phyloP scores from a whole-genome alignment of 2,888 invertebrate genomes.

The Pseudanteris insignis region DNA sequence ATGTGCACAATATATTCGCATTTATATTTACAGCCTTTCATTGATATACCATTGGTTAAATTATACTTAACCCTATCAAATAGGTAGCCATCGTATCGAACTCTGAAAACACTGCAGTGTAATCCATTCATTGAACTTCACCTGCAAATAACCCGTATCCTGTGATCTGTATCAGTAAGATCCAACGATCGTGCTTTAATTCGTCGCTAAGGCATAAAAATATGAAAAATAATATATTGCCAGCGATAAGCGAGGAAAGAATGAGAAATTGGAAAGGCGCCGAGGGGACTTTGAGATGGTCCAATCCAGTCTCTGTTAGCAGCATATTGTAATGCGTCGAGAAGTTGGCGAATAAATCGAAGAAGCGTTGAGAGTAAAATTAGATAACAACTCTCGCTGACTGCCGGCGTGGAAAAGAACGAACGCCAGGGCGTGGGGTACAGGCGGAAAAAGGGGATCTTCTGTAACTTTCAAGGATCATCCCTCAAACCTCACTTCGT shows the following conservation, averaged over 20 bases:
- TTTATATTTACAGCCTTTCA: too few relatives aligned
- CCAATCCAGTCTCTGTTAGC: constrained; percentile 57
- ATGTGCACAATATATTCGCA: constrained; percentile 5
- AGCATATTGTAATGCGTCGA: constrained; percentile 67
- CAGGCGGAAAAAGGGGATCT: constrained; percentile 50
- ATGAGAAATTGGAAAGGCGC: constrained; percentile 25
- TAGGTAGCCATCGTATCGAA: too few relatives aligned
- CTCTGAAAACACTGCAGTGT: too few relatives aligned
- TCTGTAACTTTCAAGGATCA: constrained; percentile 63
- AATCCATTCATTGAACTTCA: too few relatives aligned
- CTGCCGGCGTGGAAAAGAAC: constrained; percentile 51
- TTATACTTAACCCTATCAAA: too few relatives aligned
- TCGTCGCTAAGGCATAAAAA: constrained; percentile 19
- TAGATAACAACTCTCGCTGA: constrained; percentile 66
- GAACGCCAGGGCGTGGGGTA: constrained; percentile 25
- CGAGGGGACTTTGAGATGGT: constrained; percentile 41
- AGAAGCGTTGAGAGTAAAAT: constrained; percentile 67
- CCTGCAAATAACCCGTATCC: too few relatives aligned
- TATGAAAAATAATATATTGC: constrained; percentile 35
- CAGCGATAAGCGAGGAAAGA: constrained; percentile 24
- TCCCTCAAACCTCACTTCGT: constrained; percentile 53
- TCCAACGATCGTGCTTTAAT: constrained; percentile 12
- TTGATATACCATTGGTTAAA: too few relatives aligned
- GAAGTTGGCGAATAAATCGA: constrained; percentile 67
- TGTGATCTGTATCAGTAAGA: too few relatives aligned